Evolutionary conservation across 1,140 invertebrate genomes (phyloP), one percentile per base, ranked within the genome.

Genomic region (Caenorhabditis tropicalis): DNA sequence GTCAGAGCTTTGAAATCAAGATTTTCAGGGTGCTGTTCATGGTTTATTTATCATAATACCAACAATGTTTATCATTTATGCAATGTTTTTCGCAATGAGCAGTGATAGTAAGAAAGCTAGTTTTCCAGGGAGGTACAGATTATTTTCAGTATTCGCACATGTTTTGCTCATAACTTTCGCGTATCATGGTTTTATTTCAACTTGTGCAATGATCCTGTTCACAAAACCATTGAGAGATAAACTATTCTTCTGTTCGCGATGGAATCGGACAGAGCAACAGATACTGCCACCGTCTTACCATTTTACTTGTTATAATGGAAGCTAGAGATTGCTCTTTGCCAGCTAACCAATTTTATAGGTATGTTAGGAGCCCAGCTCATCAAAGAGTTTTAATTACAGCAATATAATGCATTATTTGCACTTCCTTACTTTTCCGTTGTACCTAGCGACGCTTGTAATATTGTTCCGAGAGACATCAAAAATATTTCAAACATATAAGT

Each of bases 161-260:
- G 2, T 33, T 33, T 15, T 60, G 5, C 0, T 60, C 3, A 5
- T 60, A 2, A 33, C 29, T 24, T 6, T 60, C 2, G 29, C 58
- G 31, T 60, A 60, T 33, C 58, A 60, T 60, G 58, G 58, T 16
- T 60, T 60, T 36, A 33, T 60, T 19, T 60, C 58, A 10, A 60
- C 58, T 4, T 10, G 9, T 33, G 58, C 29, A 4, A 60, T 60
- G 58, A 31, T 60, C 9, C 1, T 60, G 0, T 33, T 33, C 16
- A 60, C 58, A 4, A 60, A 60, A 60, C 58, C 27, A 60, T 10
- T 60, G 9, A n/a, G 29, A 31, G 24, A 24, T 7, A 56, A 27
- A 56, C 51, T 56, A 27, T 1, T 51, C 2, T 19, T 51, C n/a
- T 51, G 48, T n/a, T 9, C 9, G 1, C 24, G 21, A 56, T 56